Percentiles rank a stretch among this genome's conserved stretches.
Conservation (phyloP, 2,888 invertebrate species). For the Odontomyia ornata region DNA sequence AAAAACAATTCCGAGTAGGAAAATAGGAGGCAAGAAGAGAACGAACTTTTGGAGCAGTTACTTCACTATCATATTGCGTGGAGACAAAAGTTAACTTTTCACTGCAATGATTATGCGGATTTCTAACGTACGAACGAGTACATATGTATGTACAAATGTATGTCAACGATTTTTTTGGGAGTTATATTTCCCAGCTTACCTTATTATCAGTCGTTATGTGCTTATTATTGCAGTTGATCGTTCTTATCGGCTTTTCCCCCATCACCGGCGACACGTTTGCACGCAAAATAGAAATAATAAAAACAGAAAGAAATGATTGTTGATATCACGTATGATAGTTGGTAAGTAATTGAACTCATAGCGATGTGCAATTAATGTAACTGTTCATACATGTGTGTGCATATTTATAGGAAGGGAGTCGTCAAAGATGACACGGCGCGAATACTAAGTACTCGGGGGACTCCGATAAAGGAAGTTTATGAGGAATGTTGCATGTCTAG, state of each 20-base stretch:
- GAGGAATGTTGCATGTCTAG: too few species aligned
- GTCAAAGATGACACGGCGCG: background rate
- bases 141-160: background rate
- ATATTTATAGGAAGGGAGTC: background rate
- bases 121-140: slow-evolving; percentile 31
- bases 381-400: background rate
- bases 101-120: slow-evolving; percentile 42
- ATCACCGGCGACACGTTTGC: background rate
- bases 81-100: background rate
- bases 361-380: background rate
- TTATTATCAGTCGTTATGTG: background rate
- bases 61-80: background rate
- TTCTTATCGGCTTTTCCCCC: background rate
- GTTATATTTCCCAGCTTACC: too few species aligned
- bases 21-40: slow-evolving; percentile 6
- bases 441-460: background rate
- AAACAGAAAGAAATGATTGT: background rate
- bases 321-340: slow-evolving; percentile 3
- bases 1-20: background rate
- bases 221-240: background rate
- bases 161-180: too few species aligned
- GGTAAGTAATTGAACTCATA: slow-evolving; percentile 26
- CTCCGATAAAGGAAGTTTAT: too few species aligned
- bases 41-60: background rate
- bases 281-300: background rate